phyloP scores from a whole-genome alignment of 2,888 invertebrate species.

The Aquatica leii region DNA sequence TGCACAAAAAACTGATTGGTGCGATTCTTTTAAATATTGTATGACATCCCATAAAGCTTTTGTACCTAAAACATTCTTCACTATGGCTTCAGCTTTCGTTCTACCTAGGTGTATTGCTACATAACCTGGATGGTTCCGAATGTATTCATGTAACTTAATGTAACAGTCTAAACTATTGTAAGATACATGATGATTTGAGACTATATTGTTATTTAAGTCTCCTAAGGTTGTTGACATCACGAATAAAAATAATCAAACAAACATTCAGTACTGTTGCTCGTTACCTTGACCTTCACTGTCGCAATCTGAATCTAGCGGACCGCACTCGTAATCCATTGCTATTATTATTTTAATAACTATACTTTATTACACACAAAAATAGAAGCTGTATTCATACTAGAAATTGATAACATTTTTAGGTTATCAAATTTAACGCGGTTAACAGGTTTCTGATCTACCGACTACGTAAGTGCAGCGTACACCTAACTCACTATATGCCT shows the following conservation, averaged over 20 bases:
- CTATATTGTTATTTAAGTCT: too few relatives aligned
- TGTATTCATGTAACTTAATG: not conserved
- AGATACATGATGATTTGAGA: too few relatives aligned
- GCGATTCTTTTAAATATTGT: not conserved
- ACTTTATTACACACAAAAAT: not conserved
- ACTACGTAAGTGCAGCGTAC: not conserved
- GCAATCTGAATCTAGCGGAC: not conserved
- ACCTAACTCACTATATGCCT: not conserved
- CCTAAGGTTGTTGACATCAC: too few relatives aligned
- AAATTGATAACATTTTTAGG: not conserved
- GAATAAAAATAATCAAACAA: too few relatives aligned
- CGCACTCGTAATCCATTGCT: not conserved
- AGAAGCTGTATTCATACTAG: not conserved
- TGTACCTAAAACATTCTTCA: not conserved
- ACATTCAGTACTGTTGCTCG: slow-evolving; percentile 1
- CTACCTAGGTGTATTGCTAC: not conserved
- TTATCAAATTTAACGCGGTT: not conserved
- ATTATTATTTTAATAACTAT: not conserved
- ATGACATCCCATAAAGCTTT: not conserved
- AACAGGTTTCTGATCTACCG: slow-evolving; percentile 4
- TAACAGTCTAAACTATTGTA: not conserved
- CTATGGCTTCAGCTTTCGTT: slow-evolving; percentile 5
- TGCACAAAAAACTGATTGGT: not conserved
- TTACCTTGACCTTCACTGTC: slow-evolving; percentile 2
- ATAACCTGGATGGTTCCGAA: not conserved